Conservation (phyloP, 1,140 invertebrate genomes). For the Rhysida immarginata region DNA sequence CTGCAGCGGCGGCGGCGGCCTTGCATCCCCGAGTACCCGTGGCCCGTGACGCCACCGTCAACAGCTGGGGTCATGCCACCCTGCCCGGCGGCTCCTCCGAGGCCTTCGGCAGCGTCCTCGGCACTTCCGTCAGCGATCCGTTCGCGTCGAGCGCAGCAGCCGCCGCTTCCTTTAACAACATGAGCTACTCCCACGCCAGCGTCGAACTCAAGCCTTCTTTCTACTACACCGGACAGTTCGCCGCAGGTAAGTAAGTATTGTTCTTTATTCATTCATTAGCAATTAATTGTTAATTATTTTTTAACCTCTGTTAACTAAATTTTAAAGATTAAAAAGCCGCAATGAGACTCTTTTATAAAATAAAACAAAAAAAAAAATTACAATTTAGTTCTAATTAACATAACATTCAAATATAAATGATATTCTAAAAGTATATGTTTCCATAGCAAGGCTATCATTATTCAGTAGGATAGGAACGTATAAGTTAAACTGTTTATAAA, state of each 20-base stretch:
- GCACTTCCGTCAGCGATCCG: background rate
- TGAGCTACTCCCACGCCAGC: background rate
- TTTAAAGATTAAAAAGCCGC: too few relatives aligned
- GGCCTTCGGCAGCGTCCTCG: background rate
- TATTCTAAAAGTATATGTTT: too few relatives aligned
- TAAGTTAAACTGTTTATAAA: too few relatives aligned
- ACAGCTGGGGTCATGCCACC: slow-evolving; percentile 1
- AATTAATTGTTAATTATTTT: slow-evolving; percentile 7
- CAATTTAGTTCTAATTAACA: too few relatives aligned
- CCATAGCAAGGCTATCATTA: too few relatives aligned
- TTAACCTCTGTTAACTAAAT: too few relatives aligned
- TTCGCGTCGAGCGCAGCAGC: background rate
- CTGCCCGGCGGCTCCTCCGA: background rate
- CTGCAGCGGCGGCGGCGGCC: background rate
- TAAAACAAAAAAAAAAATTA: too few relatives aligned
- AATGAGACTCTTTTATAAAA: too few relatives aligned
- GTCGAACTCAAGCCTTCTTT: slow-evolving; percentile 6
- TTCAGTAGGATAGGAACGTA: too few relatives aligned
- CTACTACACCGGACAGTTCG: slow-evolving; percentile 7
- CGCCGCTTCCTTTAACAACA: slow-evolving; percentile 1
- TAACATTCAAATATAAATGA: too few relatives aligned
- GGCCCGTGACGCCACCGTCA: background rate
- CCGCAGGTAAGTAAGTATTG: slow-evolving; percentile 5
- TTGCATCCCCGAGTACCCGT: background rate
- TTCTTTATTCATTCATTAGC: slow-evolving; percentile 3